phyloP scores from a whole-genome alignment of 2,797 vertebrate genomes.

The Sphenodon punctatus region DNA sequence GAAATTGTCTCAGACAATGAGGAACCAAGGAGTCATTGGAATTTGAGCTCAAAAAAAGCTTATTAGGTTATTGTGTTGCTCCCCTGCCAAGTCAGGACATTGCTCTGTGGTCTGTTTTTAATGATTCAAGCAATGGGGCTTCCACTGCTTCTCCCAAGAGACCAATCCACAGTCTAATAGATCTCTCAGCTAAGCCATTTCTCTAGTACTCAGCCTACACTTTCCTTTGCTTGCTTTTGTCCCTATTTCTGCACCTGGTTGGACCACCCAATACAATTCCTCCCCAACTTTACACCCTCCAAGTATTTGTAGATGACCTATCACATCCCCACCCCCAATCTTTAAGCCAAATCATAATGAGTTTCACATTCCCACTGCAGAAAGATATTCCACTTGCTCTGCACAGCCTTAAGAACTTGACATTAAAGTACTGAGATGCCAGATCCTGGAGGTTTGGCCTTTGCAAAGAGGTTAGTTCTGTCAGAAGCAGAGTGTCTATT shows the following conservation, averaged over 20 bases:
- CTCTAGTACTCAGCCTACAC: background rate
- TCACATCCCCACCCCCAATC: conserved; percentile 16
- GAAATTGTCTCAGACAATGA: conserved; percentile 16
- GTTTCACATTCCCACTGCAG: background rate
- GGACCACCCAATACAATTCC: fast-evolving
- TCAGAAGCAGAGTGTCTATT: too few relatives aligned
- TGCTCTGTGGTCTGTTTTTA: background rate
- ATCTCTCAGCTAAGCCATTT: conserved; percentile 34
- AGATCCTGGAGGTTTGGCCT: background rate
- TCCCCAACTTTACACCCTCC: too few relatives aligned
- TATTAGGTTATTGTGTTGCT: background rate
- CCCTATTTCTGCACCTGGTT: background rate
- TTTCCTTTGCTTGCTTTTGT: background rate
- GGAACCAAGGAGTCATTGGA: background rate
- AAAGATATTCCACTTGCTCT: conserved; percentile 6
- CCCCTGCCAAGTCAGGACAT: background rate
- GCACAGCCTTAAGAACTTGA: background rate
- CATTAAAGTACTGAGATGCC: background rate
- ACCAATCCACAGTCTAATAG: conserved; percentile 19
- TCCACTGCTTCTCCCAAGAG: conserved; percentile 6
- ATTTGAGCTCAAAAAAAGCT: background rate
- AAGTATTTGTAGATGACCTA: background rate
- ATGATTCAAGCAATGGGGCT: background rate
- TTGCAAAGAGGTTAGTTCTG: background rate
- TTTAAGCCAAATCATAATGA: conserved; percentile 50